Evolutionary conservation across 2,113 vertebrate genomes (phyloP), one percentile per base, ranked within the genome.

Genomic region (Haplotaxodon microlepis): DNA sequence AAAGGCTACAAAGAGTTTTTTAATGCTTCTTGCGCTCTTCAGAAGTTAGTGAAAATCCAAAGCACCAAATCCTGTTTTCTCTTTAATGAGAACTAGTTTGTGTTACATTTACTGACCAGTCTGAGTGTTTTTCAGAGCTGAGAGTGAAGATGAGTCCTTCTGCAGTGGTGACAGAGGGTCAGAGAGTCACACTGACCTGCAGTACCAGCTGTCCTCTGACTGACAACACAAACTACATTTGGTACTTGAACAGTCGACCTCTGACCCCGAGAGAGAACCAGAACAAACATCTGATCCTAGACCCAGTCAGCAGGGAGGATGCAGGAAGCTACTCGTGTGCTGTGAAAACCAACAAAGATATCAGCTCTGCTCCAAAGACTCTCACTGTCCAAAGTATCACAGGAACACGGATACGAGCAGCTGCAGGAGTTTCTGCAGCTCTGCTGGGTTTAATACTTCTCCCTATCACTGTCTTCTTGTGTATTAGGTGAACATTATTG

Each of bases 391-490:
- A 61, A 61, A 61, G 3, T 61, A 19, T 4, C 2, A 61, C 59
- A 61, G 59, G 29, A 61, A 34, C 29, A 61, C 16, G 59, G 59
- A 61, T 2, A 19, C 59, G 16, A 61, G 59, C 29, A 34, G 0
- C 59, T 34, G 29, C 59, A 3, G 59, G 5, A 34, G 59, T 19
- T 61, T 61, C 59, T 7, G 59, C 59, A 7, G 59, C 5, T 61
- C 59, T 61, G 16, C 59, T 61, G 0, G 0, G 0, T 61, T 61
- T 34, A 61, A 4, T 61, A 34, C 29, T 61, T 61, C 9, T 34
- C 57, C 0, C 16, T 34, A 17, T 61, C 57, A 7, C 29, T 61
- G 29, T 19, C 9, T 34, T 0, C 5, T 34, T 0, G 29, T 63
- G 59, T 10, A 34, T 31, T 31, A 63, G 59, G 29, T 3, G 59